Conservation (phyloP, 2,113 vertebrate genomes). For the Cyanoramphus novaezelandiae region DNA sequence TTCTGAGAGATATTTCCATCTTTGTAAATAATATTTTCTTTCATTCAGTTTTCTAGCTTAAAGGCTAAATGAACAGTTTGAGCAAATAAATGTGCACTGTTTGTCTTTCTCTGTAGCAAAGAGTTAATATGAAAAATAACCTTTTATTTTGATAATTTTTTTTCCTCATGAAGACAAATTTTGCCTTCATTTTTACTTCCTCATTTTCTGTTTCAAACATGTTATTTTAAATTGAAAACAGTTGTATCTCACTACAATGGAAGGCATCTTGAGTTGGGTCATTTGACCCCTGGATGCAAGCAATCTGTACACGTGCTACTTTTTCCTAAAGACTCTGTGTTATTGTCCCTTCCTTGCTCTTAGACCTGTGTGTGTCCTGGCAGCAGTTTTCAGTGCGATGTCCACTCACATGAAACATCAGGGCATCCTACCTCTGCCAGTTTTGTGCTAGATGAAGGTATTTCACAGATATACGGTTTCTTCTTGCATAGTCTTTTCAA, state of each 20-base stretch:
- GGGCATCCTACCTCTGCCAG: neutral
- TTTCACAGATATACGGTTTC: neutral
- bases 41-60: neutral
- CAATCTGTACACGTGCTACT: neutral
- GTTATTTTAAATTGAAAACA: neutral
- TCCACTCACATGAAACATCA: conserved; percentile 5
- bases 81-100: neutral
- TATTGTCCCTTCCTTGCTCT: neutral
- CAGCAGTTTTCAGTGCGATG: neutral
- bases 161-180: neutral
- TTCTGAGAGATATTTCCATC: neutral
- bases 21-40: neutral
- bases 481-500: neutral
- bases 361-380: neutral
- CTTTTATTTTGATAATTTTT: neutral
- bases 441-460: neutral
- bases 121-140: neutral
- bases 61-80: neutral
- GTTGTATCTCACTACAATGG: neutral
- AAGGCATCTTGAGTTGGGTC: neutral
- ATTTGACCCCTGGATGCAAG: neutral
- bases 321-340: neutral
- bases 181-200: neutral
- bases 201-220: neutral
- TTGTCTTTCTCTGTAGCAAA: neutral